Evolutionary conservation across 2,888 invertebrate species (phyloP).

Genomic region (Podabrus alpinus): DNA sequence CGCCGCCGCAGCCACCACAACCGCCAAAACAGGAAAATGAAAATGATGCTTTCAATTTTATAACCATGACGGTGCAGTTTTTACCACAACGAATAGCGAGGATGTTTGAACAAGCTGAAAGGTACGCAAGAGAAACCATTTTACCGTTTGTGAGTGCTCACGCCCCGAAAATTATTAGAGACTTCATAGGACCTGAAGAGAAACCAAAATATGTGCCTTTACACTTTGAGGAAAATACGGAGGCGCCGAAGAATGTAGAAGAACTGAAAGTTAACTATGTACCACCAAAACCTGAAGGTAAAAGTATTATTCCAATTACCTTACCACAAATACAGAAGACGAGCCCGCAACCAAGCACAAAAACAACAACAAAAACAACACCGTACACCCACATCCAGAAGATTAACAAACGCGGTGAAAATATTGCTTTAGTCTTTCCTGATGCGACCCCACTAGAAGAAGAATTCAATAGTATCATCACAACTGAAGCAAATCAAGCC

Average conservation of each 20-base stretch:
- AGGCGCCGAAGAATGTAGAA: background rate
- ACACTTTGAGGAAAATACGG: conserved; percentile 43
- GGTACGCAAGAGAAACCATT: conserved; percentile 77
- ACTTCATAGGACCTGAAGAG: conserved; percentile 47
- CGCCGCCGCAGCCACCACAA: background rate
- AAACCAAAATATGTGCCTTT: conserved; percentile 51
- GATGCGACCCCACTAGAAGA: background rate
- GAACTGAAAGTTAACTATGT: background rate
- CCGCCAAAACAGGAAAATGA: conserved; percentile 15
- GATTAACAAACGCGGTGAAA: conserved; percentile 43
- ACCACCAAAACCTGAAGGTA: background rate
- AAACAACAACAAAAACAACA: conserved; percentile 36
- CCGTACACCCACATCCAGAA: conserved; percentile 51
- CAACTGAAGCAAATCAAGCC: background rate
- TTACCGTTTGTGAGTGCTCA: conserved; percentile 78
- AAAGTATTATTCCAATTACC: background rate
- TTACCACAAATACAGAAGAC: background rate
- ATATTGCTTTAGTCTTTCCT: conserved; percentile 23
- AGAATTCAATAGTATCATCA: background rate
- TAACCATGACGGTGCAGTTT: conserved; percentile 72
- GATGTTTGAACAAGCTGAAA: conserved; percentile 79
- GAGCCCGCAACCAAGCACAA: background rate
- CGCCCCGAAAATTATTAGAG: conserved; percentile 68
- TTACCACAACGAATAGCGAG: conserved; percentile 78
- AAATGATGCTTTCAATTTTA: conserved; percentile 45